Conservation (phyloP, 1,140 invertebrate species). For the Eueides isabella region DNA sequence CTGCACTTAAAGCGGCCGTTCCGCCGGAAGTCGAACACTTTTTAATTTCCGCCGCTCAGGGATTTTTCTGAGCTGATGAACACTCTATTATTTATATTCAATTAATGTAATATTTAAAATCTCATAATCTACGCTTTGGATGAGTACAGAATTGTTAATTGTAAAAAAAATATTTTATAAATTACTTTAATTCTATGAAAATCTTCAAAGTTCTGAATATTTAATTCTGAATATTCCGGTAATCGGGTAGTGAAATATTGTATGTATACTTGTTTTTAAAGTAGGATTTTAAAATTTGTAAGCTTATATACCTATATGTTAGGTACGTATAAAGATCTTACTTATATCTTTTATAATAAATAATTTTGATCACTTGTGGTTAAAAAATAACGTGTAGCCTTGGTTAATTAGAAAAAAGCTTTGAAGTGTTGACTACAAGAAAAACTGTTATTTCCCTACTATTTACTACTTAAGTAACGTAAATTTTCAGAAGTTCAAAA, state of each 20-base stretch:
- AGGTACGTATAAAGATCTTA: too few species aligned
- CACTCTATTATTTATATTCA: conserved; percentile 76
- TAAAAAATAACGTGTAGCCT: too few species aligned
- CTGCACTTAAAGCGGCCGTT: conserved; percentile 65
- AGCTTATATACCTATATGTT: too few species aligned
- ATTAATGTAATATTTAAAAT: conserved; percentile 75
- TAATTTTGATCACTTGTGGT: too few species aligned
- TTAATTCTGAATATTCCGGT: neutral
- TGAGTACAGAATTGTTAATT: conserved; percentile 17
- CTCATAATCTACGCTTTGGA: conserved; percentile 35
- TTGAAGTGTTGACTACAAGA: too few species aligned
- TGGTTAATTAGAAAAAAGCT: too few species aligned
- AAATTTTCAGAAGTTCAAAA: too few species aligned
- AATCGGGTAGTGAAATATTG: neutral
- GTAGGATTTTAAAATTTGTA: too few species aligned
- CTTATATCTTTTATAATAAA: too few species aligned
- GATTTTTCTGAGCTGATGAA: conserved; percentile 75
- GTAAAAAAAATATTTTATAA: neutral
- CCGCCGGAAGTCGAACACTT: conserved; percentile 65
- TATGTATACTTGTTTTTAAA: neutral
- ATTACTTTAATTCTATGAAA: neutral
- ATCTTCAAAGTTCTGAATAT: neutral
- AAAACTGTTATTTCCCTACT: too few species aligned
- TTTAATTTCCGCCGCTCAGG: conserved; percentile 75
- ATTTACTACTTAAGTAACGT: too few species aligned